Base-by-base conservation (phyloP, 1,140 invertebrate species). In the Macrosteles quadrilineatus region DNA sequence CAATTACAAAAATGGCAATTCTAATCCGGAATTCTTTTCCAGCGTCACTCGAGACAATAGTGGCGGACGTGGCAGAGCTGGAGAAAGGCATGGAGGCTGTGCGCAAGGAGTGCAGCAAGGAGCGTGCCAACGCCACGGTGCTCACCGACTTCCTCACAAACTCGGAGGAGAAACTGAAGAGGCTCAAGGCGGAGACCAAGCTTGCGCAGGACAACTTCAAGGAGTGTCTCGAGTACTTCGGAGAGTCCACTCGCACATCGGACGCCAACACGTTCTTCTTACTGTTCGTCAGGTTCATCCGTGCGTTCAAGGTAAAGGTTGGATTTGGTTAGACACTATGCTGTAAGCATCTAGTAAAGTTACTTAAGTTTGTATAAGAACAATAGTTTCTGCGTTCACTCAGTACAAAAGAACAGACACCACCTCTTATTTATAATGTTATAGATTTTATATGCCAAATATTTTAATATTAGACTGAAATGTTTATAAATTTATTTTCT, bases 61-160 rank as follows among this genome's bases (percentile, higher is more conserved):
- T 91, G 40, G 90, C 90, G 2, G 97, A 99, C 83, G 91, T 98
- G 19, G 86, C 90, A 73, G 96, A 98, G 77, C 81, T 98, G 71
- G 96, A 98, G 75, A 97, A 97, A 79, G 96, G 96, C 45, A 98
- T 98, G 96, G 95, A 98, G 76, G 82, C 91, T 36, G 94, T 95
- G 45, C 87, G 91, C 69, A 91, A 91, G 74, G 97, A 98, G 82
- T 88, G 89, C 55, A n/a, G n/a, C n/a, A 85, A 85, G 32, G 86
- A 87, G 79, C 86, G 65, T 30, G 40, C 72, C 29, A 32, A 40
- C 50, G 14, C 30, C 36, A 87, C 59, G 85, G 90, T 97, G 23
- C 82, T 98, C 47, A 85, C 89, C 47, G 96, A 98, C 79, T 98
- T 98, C 82, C 83, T 98, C 3, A 85, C 84, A 62, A 95, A 92